Evolutionary conservation across 2,113 vertebrate species (phyloP).

Genomic region (Syrmaticus mikado): DNA sequence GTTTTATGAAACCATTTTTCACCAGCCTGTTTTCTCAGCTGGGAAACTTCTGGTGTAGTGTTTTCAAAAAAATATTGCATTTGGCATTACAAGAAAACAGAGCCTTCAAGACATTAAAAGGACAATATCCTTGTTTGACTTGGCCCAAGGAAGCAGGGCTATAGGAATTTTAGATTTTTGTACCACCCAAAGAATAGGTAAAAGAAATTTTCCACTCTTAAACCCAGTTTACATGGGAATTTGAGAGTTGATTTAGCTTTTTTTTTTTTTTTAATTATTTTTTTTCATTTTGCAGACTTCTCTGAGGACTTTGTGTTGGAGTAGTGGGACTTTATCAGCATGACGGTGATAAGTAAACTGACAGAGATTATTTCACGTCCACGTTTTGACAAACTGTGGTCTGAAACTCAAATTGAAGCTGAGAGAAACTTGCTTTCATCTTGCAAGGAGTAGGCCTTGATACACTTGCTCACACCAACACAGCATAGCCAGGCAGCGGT

Average conservation of each 20-base stretch:
- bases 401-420: background rate
- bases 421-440: background rate
- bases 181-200: constrained; percentile 81
- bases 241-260: constrained; percentile 63
- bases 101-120: constrained; percentile 86
- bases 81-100: constrained; percentile 87
- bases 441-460: background rate
- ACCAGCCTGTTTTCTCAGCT: constrained; percentile 90
- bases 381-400: background rate
- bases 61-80: constrained; percentile 89
- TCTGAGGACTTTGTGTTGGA: constrained; percentile 26
- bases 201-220: constrained; percentile 78
- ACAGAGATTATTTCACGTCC: background rate
- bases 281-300: background rate
- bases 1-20: constrained; percentile 88
- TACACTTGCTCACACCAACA: background rate
- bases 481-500: accelerated
- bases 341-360: constrained; percentile 9
- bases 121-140: constrained; percentile 85
- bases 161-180: constrained; percentile 80
- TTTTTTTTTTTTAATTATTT: background rate
- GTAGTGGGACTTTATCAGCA: background rate
- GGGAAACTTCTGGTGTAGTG: constrained; percentile 87
- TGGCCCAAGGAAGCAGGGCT: constrained; percentile 76
- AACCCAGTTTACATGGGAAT: constrained; percentile 73